A percentile compares a stretch with the other conserved stretches of the same genome.
phyloP scores from a whole-genome alignment of 2,113 vertebrate genomes.

The Fregata magnificens region DNA sequence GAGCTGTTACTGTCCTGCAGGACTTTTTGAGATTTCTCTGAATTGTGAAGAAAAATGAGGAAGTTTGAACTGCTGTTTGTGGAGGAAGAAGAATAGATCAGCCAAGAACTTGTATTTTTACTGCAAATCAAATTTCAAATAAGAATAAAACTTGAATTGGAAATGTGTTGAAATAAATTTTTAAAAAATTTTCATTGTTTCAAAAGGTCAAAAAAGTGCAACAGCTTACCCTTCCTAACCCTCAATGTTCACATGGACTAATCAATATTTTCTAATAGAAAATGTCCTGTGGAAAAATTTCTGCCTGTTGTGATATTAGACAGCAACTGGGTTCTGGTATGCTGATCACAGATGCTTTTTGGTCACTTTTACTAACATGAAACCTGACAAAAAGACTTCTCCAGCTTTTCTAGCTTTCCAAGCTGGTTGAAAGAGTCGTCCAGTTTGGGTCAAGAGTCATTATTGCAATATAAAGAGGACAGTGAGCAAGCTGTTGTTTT shows the following conservation, averaged over 20 bases:
- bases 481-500: neutral
- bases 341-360: neutral
- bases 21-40: neutral
- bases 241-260: neutral
- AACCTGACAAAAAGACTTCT: neutral
- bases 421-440: neutral
- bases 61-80: neutral
- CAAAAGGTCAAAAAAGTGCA: neutral
- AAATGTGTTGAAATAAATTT: neutral
- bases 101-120: neutral
- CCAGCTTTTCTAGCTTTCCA: neutral
- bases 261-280: neutral
- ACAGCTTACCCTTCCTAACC: neutral
- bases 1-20: neutral
- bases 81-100: neutral
- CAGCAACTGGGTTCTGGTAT: neutral
- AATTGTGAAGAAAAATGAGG: neutral
- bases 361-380: neutral
- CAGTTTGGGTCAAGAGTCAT: neutral
- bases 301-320: neutral
- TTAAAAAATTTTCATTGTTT: rapidly evolving
- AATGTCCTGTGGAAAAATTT: neutral
- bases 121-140: neutral
- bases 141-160: neutral
- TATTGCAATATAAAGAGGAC: neutral